Conservation (phyloP, 2,888 invertebrate genomes). For the Rhopalosiphum nymphaeae region DNA sequence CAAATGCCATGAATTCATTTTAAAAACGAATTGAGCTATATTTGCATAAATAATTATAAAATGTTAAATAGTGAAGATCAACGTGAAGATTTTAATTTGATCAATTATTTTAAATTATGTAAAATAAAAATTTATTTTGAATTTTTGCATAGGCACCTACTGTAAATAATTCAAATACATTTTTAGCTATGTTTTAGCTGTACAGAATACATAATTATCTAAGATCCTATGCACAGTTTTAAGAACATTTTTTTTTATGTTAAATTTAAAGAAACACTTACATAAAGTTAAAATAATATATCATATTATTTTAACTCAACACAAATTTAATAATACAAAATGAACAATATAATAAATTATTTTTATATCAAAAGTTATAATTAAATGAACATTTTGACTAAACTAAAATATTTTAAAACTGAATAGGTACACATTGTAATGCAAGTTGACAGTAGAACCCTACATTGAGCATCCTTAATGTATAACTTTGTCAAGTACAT, state of each 20-base stretch:
- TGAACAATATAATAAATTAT: neutral
- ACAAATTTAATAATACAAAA: neutral
- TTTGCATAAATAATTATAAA: neutral
- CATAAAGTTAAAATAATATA: neutral
- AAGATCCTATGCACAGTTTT: neutral
- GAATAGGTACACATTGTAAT: neutral
- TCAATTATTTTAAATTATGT: neutral
- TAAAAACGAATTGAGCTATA: neutral
- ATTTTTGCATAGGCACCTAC: neutral
- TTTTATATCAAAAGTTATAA: neutral
- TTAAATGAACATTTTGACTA: neutral
- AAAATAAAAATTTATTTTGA: neutral
- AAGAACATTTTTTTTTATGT: neutral
- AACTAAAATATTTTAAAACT: conserved; percentile 13
- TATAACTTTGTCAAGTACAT: neutral
- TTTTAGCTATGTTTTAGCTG: neutral
- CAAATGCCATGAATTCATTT: neutral
- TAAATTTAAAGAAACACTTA: conserved; percentile 13
- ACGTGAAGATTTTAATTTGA: neutral
- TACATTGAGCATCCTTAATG: neutral
- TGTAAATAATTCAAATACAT: neutral
- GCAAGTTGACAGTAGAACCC: neutral
- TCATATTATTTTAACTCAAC: neutral
- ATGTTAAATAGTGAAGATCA: neutral
- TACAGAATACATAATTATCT: neutral